Conservation (phyloP, 2,113 vertebrate genomes). For the Laterallus jamaicensis region DNA sequence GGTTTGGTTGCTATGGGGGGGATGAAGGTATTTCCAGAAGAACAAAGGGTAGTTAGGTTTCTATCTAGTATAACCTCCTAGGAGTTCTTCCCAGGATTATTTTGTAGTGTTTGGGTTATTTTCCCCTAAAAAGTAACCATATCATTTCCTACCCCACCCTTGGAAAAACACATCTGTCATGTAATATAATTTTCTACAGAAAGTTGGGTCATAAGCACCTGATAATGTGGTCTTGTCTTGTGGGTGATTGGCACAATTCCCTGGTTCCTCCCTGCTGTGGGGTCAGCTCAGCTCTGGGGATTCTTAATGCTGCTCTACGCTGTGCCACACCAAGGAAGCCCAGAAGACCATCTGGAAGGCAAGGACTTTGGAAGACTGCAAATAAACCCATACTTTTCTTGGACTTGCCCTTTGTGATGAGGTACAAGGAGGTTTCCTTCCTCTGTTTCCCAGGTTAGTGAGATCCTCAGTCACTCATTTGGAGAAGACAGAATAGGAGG, state of each 20-base stretch:
- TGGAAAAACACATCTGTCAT: not conserved
- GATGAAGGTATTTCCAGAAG: constrained; percentile 1
- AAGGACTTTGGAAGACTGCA: not conserved
- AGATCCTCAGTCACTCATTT: not conserved
- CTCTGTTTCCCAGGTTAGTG: rapidly evolving
- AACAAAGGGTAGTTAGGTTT: not conserved
- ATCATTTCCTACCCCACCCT: not conserved
- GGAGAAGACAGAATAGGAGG: not conserved
- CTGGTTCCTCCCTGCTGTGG: not conserved
- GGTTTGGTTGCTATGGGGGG: not conserved
- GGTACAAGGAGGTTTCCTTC: not conserved
- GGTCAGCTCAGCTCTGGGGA: not conserved
- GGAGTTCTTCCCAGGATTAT: not conserved
- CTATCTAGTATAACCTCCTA: not conserved
- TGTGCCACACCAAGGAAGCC: not conserved
- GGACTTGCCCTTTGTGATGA: not conserved
- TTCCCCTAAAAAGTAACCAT: not conserved
- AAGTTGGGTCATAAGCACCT: not conserved
- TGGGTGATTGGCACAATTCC: not conserved
- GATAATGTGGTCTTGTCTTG: not conserved
- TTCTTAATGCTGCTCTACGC: not conserved
- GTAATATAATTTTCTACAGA: not conserved
- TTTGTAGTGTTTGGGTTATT: not conserved
- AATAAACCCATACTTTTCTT: not conserved
- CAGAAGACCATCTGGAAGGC: not conserved